Evolutionary conservation across 2,797 vertebrate genomes (phyloP).

Genomic region (Apodemus agrarius): DNA sequence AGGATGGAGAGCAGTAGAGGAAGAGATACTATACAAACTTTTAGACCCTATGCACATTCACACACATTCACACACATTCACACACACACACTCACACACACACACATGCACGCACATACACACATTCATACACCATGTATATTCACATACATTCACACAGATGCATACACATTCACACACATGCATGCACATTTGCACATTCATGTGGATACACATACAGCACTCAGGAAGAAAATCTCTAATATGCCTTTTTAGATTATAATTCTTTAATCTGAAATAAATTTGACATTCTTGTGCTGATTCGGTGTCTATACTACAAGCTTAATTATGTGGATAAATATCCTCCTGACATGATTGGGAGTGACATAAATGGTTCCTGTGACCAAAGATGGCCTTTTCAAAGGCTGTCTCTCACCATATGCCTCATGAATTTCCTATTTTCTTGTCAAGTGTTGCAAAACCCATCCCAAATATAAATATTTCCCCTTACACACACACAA

Average conservation of each 20-base stretch:
- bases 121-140: neutral
- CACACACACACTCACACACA: too few relatives aligned
- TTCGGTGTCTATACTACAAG: neutral
- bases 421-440: conserved; percentile 73
- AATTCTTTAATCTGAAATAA: neutral
- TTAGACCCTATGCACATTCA: neutral
- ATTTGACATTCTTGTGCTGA: neutral
- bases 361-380: conserved; percentile 69
- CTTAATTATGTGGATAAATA: conserved; percentile 64
- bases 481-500: conserved; percentile 18
- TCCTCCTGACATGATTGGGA: conserved; percentile 65
- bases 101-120: neutral
- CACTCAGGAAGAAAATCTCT: neutral
- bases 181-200: neutral
- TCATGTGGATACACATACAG: neutral
- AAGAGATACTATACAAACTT: neutral
- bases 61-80: neutral
- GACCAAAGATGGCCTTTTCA: conserved; percentile 65
- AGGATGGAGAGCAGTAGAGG: neutral
- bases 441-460: conserved; percentile 64
- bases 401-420: conserved; percentile 70
- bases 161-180: neutral
- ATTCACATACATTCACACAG: too few relatives aligned
- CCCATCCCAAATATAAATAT: conserved; percentile 32
- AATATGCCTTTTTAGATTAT: neutral